Evolutionary conservation across 2,888 invertebrate genomes (phyloP).

Genomic region (Hypomecis punctinalis): DNA sequence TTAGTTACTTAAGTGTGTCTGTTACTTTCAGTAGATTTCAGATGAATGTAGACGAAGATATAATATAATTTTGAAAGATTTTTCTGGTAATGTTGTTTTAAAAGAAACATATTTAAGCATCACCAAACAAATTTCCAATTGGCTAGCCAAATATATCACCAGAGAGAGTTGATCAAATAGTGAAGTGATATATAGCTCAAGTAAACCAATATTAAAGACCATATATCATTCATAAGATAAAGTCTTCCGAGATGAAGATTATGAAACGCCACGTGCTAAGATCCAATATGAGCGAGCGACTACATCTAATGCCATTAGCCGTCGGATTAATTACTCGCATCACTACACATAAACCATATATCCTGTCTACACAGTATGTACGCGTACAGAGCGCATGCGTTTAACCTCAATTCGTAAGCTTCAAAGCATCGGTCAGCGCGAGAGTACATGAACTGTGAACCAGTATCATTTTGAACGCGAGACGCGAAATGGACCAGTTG

Average conservation of each 20-base stretch:
- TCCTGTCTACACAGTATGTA: conserved; percentile 60
- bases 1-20: too few species aligned
- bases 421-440: conserved; percentile 75
- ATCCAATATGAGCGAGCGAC: conserved; percentile 48
- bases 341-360: conserved; percentile 72
- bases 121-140: background rate
- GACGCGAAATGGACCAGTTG: conserved; percentile 78
- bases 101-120: too few species aligned
- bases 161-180: background rate
- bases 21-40: too few species aligned
- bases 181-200: conserved; percentile 5
- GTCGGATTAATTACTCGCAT: conserved; percentile 75
- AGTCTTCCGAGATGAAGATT: conserved; percentile 45
- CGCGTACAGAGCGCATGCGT: conserved; percentile 57
- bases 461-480: conserved; percentile 70
- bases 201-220: conserved; percentile 12
- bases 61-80: too few species aligned
- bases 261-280: conserved; percentile 51
- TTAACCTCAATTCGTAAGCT: conserved; percentile 75
- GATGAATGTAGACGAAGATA: too few species aligned
- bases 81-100: too few species aligned
- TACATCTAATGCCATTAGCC: conserved; percentile 63
- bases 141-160: background rate
- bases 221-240: conserved; percentile 43
- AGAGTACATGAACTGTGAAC: conserved; percentile 78